A percentile compares a stretch with the other conserved stretches of the same genome.
phyloP scores from a whole-genome alignment of 1,140 invertebrate species.

The Amphibalanus amphitrite region DNA sequence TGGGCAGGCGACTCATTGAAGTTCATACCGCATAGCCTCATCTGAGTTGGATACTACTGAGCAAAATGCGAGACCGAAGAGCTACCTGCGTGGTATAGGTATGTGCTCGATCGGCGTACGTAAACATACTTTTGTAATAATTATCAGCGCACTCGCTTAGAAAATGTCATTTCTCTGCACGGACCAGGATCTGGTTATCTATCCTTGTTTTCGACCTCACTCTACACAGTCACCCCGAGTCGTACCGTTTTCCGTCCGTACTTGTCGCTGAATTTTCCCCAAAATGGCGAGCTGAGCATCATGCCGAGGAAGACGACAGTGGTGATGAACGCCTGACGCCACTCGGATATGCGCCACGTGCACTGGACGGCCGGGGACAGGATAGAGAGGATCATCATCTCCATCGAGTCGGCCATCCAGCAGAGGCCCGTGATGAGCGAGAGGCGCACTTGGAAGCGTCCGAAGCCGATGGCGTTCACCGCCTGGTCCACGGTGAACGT shows the following conservation, averaged over 20 bases:
- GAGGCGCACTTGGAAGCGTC: conserved; percentile 83
- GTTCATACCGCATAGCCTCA: no score
- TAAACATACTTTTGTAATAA: no score
- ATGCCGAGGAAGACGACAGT: conserved; percentile 48
- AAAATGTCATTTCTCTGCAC: no score
- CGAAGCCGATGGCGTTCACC: conserved; percentile 88
- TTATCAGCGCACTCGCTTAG: no score
- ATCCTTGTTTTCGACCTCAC: no score
- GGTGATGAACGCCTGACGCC: conserved; percentile 52
- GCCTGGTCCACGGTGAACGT: conserved; percentile 89
- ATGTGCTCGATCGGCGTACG: no score
- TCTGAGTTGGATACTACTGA: no score
- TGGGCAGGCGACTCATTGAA: no score
- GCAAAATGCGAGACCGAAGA: no score
- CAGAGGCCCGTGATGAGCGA: conserved; percentile 69
- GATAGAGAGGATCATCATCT: conserved; percentile 92
- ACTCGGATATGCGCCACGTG: conserved; percentile 76
- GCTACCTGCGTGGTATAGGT: no score
- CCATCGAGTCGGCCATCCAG: conserved; percentile 97
- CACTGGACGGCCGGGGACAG: conserved; percentile 81
- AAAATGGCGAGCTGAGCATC: conserved; percentile 91
- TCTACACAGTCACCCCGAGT: no score
- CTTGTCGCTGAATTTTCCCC: conserved; percentile 85
- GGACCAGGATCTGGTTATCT: no score
- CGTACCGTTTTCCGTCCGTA: conserved; percentile 74